Evolutionary conservation across 2,888 invertebrate genomes (phyloP), one percentile per base, ranked within the genome.

Genomic region (Steinernema carpocapsae): DNA sequence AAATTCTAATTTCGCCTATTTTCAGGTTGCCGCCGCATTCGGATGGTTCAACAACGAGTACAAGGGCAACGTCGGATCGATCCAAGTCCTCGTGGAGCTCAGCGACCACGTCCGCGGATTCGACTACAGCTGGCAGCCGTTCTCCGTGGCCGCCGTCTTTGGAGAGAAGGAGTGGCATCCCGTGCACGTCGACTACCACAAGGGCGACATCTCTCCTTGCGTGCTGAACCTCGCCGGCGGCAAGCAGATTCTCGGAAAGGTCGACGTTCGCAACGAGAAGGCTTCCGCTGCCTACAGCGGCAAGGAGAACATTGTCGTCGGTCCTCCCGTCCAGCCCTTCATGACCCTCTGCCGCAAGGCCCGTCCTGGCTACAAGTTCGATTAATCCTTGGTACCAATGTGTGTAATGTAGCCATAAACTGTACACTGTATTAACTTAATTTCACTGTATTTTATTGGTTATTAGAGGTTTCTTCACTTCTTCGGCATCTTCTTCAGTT

Each of bases 401-500:
- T 48, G 4, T 48, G 48, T 14, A 3, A 7, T 48, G 48, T 48
- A 37, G 3, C 10, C 3, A 37, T 37, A 37, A 37, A 37, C n/a
- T n/a, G n/a, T n/a, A n/a, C n/a, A n/a, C n/a, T 43, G 7, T 14
- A 43, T 43, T 43, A 43, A 43, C 7, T 43, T 12, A 7, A 43
- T 43, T 43, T 14, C 43, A 14, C 43, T 14, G 43, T 12, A 43
- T 43, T 43, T 43, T 43, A 43, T 43, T 43, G n/a, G n/a, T n/a
- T n/a, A n/a, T n/a, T n/a, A n/a, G n/a, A n/a, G n/a, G n/a, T n/a
- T n/a, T n/a, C n/a, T n/a, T n/a, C n/a, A n/a, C n/a, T n/a, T n/a
- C 75, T 97, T 97, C 0, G 97, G 97, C 94, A 97, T 94, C 89
- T 97, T 99, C 88, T 95, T 97, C 87, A 93, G 94, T 0, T 94